Percentiles rank a stretch among this genome's conserved stretches.
These are phyloP conservation scores for Oryzaephilus surinamensis DNA, from an alignment of 1,140 invertebrate genomes.

Conservation along the genomic window DNA sequence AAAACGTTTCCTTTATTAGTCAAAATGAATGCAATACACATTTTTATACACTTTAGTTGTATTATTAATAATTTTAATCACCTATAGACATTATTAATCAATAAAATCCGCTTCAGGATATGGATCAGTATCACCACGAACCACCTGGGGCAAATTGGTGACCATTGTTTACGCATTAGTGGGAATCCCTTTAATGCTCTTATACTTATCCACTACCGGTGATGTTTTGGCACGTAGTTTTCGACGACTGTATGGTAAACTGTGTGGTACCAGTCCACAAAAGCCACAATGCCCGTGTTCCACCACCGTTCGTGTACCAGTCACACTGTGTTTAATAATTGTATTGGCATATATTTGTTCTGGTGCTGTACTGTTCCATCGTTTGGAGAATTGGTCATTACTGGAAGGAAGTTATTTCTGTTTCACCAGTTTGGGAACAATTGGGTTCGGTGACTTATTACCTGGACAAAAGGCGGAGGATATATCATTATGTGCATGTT, in stretches of 20 bases:
- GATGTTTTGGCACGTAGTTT: slow-evolving; percentile 58
- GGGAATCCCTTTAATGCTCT: slow-evolving; percentile 82
- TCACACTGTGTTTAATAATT: slow-evolving; percentile 79
- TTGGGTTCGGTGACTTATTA: slow-evolving; percentile 71
- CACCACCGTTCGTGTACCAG: slow-evolving; percentile 60
- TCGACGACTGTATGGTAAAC: slow-evolving; percentile 42
- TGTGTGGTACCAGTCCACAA: slow-evolving; percentile 31
- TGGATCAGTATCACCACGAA: slow-evolving; percentile 83
- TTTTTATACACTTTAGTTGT: too few species aligned
- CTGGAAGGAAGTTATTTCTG: slow-evolving; percentile 80
- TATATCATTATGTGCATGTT: slow-evolving; percentile 65
- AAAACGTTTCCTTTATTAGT: too few species aligned
- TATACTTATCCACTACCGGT: slow-evolving; percentile 78
- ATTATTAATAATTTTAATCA: too few species aligned
- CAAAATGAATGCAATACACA: too few species aligned
- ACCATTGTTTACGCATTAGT: slow-evolving; percentile 81
- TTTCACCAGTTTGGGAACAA: slow-evolving; percentile 63
- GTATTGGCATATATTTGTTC: slow-evolving; percentile 83
- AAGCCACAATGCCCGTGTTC: slow-evolving; percentile 37
- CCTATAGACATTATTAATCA: too few species aligned
- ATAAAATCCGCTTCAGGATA: too few species aligned
- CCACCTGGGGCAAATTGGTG: slow-evolving; percentile 75
- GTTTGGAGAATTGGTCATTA: slow-evolving; percentile 80
- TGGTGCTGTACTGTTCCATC: slow-evolving; percentile 84
- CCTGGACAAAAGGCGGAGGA: slow-evolving; percentile 61